phyloP scores from a whole-genome alignment of 2,113 vertebrate species.

The Mugil cephalus region DNA sequence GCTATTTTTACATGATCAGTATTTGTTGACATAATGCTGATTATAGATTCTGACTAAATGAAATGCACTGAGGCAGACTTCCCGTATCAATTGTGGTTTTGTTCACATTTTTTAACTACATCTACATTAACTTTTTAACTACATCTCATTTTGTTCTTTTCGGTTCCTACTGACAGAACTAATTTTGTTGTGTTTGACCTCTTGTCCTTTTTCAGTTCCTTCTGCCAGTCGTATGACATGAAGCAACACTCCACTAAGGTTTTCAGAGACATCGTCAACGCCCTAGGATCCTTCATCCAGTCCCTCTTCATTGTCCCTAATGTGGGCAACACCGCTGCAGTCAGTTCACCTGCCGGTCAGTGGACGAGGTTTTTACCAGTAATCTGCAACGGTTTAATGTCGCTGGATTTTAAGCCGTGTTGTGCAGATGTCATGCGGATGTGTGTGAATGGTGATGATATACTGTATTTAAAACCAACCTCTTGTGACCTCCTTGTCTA shows the following conservation, averaged over 20 bases:
- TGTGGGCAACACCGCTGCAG: conserved; percentile 83
- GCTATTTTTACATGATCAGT: too few species aligned
- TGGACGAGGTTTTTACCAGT: not conserved
- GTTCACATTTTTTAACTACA: too few species aligned
- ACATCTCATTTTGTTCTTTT: not conserved
- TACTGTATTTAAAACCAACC: too few species aligned
- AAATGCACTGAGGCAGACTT: too few species aligned
- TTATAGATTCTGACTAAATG: too few species aligned
- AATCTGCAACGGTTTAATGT: too few species aligned
- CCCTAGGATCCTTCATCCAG: conserved; percentile 97
- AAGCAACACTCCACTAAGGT: conserved; percentile 99
- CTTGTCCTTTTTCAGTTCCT: conserved; percentile 85
- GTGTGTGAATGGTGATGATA: conserved; percentile 2
- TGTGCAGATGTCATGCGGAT: not conserved
- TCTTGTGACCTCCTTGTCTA: conserved; percentile 32
- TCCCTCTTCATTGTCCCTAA: conserved; percentile 95
- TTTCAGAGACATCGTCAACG: conserved; percentile 98
- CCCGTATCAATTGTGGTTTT: too few species aligned
- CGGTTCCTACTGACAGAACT: not conserved
- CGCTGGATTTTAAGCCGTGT: too few species aligned
- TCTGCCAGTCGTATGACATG: conserved; percentile 99
- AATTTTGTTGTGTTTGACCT: not conserved
- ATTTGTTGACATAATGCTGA: too few species aligned
- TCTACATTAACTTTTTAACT: too few species aligned
- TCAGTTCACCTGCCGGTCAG: conserved; percentile 88